Base-by-base conservation (phyloP, 2,797 vertebrate genomes). In the Sphenopsis melanotis region DNA sequence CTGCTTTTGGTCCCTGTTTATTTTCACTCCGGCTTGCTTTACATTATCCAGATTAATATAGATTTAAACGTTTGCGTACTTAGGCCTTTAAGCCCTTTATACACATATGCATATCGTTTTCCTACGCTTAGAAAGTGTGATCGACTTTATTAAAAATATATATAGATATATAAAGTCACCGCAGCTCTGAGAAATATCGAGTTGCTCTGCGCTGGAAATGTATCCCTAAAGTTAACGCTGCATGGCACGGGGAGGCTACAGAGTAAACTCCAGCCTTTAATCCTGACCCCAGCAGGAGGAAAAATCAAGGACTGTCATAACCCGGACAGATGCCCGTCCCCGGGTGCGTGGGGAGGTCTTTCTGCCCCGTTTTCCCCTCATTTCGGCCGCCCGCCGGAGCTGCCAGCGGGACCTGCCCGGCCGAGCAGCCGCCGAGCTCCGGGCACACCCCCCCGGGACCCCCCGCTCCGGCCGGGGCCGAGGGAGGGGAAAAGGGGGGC, bases 11-110 rank as follows among this genome's bases (percentile, higher is more conserved):
- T 92, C 82, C 82, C 94, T 97, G 96, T 95, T 96, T 96, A 95
- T 97, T 96, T 96, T 97, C 94, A 89, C 94, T 95, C 87, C 2
- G n/a, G 65, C 83, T 95, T 78, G 92, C 94, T 95, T 96, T 95
- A 92, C 82, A 69, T 83, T 94, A 91, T 86, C 94, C 93, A 94
- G 96, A 97, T 95, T 94, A 96, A 96, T 97, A 95, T 89, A 92
- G 78, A 93, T 95, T 96, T 96, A 92, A 97, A 94, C 90, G 93
- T 95, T 96, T 96, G 96, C 89, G 2, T 55, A 85, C 93, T 93
- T 93, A 66, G 95, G 94, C 92, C 91, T 93, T 95, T 92, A 96
- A 97, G 89, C 78, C 90, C 71, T 92, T 83, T 92, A 89, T 87
- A 96, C 87, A 97, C 94, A 94, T 10, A 66, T 60, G 69, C 81